phyloP scores from a whole-genome alignment of 2,113 vertebrate species.

The Phaethon lepturus region DNA sequence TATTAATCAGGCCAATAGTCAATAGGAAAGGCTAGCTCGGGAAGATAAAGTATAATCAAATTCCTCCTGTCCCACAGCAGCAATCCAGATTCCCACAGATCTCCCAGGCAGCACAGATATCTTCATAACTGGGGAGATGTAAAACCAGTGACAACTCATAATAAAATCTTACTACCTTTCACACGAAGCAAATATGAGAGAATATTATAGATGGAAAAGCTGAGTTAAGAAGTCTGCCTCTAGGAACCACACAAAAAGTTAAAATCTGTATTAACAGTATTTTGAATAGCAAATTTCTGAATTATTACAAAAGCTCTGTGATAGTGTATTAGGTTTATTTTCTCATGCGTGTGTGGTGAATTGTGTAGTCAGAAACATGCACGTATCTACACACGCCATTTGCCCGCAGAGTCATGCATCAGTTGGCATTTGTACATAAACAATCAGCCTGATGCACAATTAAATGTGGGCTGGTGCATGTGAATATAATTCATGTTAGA shows the following conservation, averaged over 20 bases:
- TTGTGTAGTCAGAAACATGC: not conserved
- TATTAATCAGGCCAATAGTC: not conserved
- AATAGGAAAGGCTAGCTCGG: not conserved
- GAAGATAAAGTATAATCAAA: not conserved
- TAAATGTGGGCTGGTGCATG: not conserved
- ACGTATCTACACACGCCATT: accelerated
- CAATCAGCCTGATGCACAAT: not conserved
- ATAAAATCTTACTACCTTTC: not conserved
- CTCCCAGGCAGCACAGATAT: not conserved
- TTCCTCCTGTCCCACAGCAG: not conserved
- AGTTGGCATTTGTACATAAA: not conserved
- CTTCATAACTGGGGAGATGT: not conserved
- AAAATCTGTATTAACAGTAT: not conserved
- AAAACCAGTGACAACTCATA: not conserved
- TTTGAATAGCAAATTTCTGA: not conserved
- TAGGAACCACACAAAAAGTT: not conserved
- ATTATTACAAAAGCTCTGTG: not conserved
- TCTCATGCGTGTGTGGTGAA: not conserved
- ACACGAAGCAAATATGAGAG: not conserved
- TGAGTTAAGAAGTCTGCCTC: not conserved
- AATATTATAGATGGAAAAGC: not conserved
- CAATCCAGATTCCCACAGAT: not conserved
- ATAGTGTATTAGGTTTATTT: not conserved
- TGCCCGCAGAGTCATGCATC: not conserved
- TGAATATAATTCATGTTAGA: accelerated